Conservation (phyloP, 2,113 vertebrate species). For the Cyprichromis sp. region DNA sequence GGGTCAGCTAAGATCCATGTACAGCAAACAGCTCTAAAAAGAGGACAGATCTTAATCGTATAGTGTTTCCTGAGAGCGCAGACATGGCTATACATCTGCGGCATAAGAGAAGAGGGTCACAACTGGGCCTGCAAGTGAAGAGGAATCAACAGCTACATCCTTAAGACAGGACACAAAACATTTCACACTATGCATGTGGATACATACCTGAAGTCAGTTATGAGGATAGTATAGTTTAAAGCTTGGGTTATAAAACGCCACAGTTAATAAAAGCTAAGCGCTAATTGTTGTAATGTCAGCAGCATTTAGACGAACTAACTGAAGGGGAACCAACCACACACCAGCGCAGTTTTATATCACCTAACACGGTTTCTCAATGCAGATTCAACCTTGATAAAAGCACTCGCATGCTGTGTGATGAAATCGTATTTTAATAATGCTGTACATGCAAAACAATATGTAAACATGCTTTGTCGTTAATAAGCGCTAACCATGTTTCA, state of each 20-base stretch:
- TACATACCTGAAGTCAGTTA: neutral
- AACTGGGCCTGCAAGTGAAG: constrained; percentile 24
- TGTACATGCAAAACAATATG: neutral
- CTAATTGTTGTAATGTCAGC: neutral
- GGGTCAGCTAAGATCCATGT: constrained; percentile 74
- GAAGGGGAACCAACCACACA: neutral
- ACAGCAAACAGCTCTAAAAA: constrained; percentile 61
- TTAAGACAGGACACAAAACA: neutral
- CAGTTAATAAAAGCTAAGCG: neutral
- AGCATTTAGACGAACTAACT: neutral
- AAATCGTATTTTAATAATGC: neutral
- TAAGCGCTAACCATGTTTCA: neutral
- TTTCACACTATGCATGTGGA: neutral
- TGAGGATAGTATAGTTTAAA: neutral
- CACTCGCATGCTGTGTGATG: neutral
- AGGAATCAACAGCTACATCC: neutral
- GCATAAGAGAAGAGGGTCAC: constrained; percentile 25
- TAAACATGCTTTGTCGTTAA: neutral
- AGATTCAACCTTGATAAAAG: neutral
- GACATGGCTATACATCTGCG: constrained; percentile 30
- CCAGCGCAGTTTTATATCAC: neutral
- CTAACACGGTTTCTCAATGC: neutral
- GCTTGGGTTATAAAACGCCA: neutral
- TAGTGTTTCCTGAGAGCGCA: constrained; percentile 42
- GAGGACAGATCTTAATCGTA: constrained; percentile 60